These are phyloP conservation scores for Xenentodon cancila DNA, from an alignment of 2,797 vertebrate species.

Conservation along the genomic window DNA sequence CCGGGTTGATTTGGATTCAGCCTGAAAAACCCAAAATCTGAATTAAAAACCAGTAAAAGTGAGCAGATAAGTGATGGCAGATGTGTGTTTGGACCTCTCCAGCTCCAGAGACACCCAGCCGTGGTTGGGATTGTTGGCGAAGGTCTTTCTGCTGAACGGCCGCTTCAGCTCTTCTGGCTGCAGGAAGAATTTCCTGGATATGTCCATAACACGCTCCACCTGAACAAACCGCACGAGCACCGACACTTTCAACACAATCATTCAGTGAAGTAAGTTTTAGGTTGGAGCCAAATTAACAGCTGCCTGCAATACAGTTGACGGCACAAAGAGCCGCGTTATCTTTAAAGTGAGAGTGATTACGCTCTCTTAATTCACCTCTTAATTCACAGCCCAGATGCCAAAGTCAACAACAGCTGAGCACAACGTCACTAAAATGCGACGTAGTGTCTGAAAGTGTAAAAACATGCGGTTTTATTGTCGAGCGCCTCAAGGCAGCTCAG, in stretches of 20 bases:
- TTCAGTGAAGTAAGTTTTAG: too few species aligned
- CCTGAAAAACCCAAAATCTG: conserved; percentile 50
- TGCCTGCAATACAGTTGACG: too few species aligned
- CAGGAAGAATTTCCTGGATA: conserved; percentile 75
- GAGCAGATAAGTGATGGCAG: rapidly evolving
- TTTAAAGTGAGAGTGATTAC: too few species aligned
- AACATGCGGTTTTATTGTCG: too few species aligned
- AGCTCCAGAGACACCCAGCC: conserved; percentile 75
- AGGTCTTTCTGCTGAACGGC: conserved; percentile 55
- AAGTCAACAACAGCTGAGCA: too few species aligned
- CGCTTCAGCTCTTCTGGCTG: conserved; percentile 74
- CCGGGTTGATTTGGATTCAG: conserved; percentile 73
- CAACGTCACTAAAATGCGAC: too few species aligned
- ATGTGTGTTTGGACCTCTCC: conserved; percentile 64
- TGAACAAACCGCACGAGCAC: conserved; percentile 24
- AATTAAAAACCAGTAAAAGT: not conserved
- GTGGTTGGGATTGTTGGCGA: conserved; percentile 50
- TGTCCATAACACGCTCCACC: conserved; percentile 69
- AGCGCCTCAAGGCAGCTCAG: too few species aligned
- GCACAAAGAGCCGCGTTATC: too few species aligned
- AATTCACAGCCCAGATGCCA: too few species aligned
- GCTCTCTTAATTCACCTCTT: too few species aligned
- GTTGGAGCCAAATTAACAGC: too few species aligned
- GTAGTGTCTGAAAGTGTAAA: too few species aligned
- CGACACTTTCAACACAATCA: not conserved